Evolutionary conservation across 2,113 vertebrate species (phyloP).

Genomic region (Diphyllodes magnificus): DNA sequence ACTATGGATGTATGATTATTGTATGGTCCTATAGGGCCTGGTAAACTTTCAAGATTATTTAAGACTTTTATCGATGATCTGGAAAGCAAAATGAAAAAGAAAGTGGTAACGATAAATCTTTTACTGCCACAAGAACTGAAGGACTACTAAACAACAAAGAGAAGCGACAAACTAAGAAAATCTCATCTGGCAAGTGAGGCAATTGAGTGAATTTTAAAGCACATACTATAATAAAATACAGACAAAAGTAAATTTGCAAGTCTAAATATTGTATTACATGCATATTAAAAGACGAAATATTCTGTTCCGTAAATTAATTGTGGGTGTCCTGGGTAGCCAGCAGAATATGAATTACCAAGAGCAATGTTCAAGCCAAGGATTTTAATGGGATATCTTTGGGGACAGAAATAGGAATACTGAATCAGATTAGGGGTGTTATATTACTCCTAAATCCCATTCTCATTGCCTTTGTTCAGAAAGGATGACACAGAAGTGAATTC

Average conservation of each 20-base stretch:
- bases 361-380: neutral
- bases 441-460: neutral
- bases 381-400: conserved; percentile 1
- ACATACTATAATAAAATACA: neutral
- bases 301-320: neutral
- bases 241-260: conserved; percentile 21
- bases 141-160: neutral
- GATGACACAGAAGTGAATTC: neutral
- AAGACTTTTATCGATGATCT: neutral
- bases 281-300: conserved; percentile 24
- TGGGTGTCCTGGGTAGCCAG: neutral
- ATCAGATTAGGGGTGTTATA: neutral
- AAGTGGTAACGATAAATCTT: neutral
- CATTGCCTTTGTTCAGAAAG: neutral
- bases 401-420: neutral
- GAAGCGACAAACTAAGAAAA: neutral
- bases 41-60: neutral
- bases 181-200: neutral
- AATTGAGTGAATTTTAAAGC: conserved; percentile 18
- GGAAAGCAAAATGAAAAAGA: neutral
- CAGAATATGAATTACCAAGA: conserved; percentile 4
- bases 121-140: neutral
- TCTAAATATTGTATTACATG: conserved; percentile 23
- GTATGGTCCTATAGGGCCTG: neutral
- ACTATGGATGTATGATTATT: neutral